Conservation (phyloP, 2,888 invertebrate genomes). For the Drosophila parthenogenetica region DNA sequence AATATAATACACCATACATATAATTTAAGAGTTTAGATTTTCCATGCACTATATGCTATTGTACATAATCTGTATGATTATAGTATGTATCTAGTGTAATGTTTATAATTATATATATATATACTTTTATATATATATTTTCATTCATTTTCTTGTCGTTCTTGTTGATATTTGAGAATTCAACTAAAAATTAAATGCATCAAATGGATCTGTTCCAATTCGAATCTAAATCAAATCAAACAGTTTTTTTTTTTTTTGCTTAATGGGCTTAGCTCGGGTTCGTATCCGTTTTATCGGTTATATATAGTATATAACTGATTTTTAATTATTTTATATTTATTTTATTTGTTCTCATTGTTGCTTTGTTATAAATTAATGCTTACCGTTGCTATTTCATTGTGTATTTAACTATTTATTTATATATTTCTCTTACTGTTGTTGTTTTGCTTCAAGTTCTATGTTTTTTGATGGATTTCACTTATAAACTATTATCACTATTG, state of each 20-base stretch:
- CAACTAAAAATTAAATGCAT: constrained; percentile 57
- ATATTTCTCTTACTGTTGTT: constrained; percentile 55
- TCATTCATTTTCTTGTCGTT: constrained; percentile 33
- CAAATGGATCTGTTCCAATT: constrained; percentile 38
- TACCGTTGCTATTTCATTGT: constrained; percentile 68
- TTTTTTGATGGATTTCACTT: constrained; percentile 66
- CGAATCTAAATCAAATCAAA: constrained; percentile 47
- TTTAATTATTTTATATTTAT: constrained; percentile 35
- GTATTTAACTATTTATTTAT: constrained; percentile 63
- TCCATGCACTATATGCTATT: constrained; percentile 64
- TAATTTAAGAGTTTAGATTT: constrained; percentile 74
- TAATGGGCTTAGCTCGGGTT: constrained; percentile 41
- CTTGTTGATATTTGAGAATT: constrained; percentile 66
- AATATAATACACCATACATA: constrained; percentile 81
- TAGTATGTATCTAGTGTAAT: constrained; percentile 33
- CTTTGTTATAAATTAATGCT: constrained; percentile 50
- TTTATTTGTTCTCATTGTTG: constrained; percentile 32
- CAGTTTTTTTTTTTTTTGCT: constrained; percentile 23
- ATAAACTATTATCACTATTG: constrained; percentile 85
- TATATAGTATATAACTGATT: constrained; percentile 34
- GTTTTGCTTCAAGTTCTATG: constrained; percentile 49
- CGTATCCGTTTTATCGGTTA: constrained; percentile 8
- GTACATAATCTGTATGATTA: constrained; percentile 34
- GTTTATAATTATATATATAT: constrained; percentile 36
- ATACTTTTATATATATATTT: constrained; percentile 23